Evolutionary conservation across 2,797 vertebrate species (phyloP), one percentile per base, ranked within the genome.

Genomic region (Sebastiscus tertius): DNA sequence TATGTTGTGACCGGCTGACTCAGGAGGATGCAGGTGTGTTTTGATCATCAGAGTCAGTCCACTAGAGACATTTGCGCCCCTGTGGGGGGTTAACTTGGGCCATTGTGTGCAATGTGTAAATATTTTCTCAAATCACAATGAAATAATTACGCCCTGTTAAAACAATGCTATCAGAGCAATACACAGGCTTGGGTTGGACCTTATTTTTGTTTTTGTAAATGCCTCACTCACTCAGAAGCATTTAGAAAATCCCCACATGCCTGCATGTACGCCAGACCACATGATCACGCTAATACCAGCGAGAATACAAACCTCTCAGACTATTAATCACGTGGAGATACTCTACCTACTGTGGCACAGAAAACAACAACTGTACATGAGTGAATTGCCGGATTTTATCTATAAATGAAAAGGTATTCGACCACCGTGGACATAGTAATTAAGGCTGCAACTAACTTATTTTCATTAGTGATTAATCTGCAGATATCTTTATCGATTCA

Each of bases 221-320:
- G 5, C 12, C 3, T 60, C 1, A 18, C 5, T 26, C n/a, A 75
- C n/a, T 75, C n/a, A 5, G 26, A 36, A 39, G 26, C 8, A 56
- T 78, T 72, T 36, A 33, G 12, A 33, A 85, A 78, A 66, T 66
- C 22, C 4, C 9, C n/a, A 39, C 7, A 9, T 39, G 34, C 22
- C 60, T 39, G 34, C 7, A 26, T n/a, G 16, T 20, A 12, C 12
- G 7, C 27, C 61, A 75, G 8, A 77, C 20, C 74, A 56, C 61
- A 55, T 61, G 55, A 66, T 34, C 29, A 7, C 4, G 14, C 67
- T 59, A 27, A 26, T 22, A 26, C 61, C 56, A 73, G 59, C 11
- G 4, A 80, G 68, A 31, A 80, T 87, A 87, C 84, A 86, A 79
- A 64, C 22, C 18, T 65, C 11, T 73, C 66, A 88, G 81, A 86